Conservation (phyloP, 1,140 invertebrate genomes). For the Ctenoplectra terminalis region DNA sequence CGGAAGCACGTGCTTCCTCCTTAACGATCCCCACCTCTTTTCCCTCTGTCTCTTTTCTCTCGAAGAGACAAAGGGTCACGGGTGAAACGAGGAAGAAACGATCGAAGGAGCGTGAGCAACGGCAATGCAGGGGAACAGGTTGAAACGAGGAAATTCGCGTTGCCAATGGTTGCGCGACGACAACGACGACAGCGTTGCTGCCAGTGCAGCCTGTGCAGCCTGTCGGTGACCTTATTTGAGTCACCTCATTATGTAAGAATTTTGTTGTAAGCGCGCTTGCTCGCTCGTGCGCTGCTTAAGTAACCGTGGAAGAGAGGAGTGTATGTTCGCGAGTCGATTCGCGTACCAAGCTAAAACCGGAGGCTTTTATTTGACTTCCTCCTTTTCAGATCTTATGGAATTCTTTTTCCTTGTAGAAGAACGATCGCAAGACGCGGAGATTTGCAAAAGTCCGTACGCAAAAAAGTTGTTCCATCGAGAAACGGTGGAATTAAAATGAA, state of each 20-base stretch:
- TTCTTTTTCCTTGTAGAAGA: neutral
- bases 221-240: slow-evolving; percentile 17
- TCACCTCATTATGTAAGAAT: slow-evolving; percentile 21
- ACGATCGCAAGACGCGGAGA: neutral
- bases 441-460: neutral
- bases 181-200: neutral
- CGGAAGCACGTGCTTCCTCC: slow-evolving; percentile 69
- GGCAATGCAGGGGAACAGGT: neutral
- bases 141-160: neutral
- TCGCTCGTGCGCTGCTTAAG: neutral
- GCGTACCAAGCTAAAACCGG: too few relatives aligned
- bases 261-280: neutral
- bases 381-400: neutral
- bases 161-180: neutral
- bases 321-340: neutral
- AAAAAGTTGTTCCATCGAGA: neutral
- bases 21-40: slow-evolving; percentile 22
- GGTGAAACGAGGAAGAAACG: slow-evolving; percentile 4
- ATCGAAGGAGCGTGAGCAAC: neutral
- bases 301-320: neutral
- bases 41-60: neutral
- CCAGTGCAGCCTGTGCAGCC: neutral
- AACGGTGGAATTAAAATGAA: neutral
- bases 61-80: neutral
- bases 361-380: neutral